Conservation (phyloP, 1,140 invertebrate species). For the Achroia grisella region DNA sequence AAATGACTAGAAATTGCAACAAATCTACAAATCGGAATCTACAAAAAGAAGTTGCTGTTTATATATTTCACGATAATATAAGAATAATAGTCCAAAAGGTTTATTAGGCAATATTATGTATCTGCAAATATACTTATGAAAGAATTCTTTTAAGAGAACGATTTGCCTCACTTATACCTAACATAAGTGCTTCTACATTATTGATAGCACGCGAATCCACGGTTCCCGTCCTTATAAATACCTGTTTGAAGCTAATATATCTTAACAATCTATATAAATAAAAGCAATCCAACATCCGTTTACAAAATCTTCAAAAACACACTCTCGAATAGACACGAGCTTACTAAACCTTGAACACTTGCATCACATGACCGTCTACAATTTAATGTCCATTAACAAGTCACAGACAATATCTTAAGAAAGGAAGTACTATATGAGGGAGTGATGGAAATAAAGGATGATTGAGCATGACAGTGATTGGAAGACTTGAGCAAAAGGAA, state of each 20-base stretch:
- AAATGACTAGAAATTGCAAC: slow-evolving; percentile 6
- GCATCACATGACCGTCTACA: slow-evolving; percentile 10
- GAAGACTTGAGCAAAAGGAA: slow-evolving; percentile 34
- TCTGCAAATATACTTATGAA: too few relatives aligned
- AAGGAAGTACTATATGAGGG: slow-evolving; percentile 5
- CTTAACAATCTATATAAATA: slow-evolving; percentile 35
- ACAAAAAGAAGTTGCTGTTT: too few relatives aligned
- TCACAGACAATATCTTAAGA: slow-evolving; percentile 8
- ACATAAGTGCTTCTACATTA: slow-evolving; percentile 12
- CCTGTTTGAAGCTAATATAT: slow-evolving; percentile 33
- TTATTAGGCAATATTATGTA: too few relatives aligned
- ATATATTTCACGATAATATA: too few relatives aligned
- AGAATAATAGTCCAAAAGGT: too few relatives aligned
- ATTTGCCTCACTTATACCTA: too few relatives aligned
- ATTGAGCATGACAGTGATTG: slow-evolving; percentile 25
- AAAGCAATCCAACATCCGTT: slow-evolving; percentile 36
- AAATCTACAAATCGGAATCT: too few relatives aligned
- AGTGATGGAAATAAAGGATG: slow-evolving; percentile 1
- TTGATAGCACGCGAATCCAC: slow-evolving; percentile 39
- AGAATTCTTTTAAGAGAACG: too few relatives aligned
- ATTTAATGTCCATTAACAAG: slow-evolving; percentile 12
- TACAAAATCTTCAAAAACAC: slow-evolving; percentile 53
- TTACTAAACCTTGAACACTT: slow-evolving; percentile 49
- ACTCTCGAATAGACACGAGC: slow-evolving; percentile 33
- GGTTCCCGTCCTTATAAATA: slow-evolving; percentile 20